These are phyloP conservation scores for Drepana falcataria DNA, from an alignment of 2,888 invertebrate species.

Conservation along the genomic window DNA sequence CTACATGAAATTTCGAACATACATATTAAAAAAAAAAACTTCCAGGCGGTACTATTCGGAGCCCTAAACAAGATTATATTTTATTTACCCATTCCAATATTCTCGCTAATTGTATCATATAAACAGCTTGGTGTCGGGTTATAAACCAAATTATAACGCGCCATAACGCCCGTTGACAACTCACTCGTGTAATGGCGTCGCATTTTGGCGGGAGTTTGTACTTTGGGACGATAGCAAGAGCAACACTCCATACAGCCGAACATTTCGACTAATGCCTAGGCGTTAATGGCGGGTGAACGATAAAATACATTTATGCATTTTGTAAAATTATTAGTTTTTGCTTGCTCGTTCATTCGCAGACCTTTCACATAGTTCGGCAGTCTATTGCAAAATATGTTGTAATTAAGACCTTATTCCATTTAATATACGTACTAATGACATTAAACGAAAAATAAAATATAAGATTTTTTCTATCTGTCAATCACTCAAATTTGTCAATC, in stretches of 20 bases:
- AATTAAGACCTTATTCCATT: too few relatives aligned
- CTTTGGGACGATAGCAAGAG: constrained; percentile 25
- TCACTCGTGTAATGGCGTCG: constrained; percentile 74
- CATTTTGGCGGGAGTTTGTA: constrained; percentile 58
- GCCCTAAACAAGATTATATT: not conserved
- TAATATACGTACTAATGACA: too few relatives aligned
- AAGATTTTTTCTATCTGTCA: not conserved
- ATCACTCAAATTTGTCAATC: not conserved
- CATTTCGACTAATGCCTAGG: constrained; percentile 48
- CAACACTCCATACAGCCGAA: constrained; percentile 45
- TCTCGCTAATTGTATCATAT: constrained; percentile 52
- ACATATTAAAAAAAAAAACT: too few relatives aligned
- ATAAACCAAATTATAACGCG: constrained; percentile 77
- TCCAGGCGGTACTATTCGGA: too few relatives aligned
- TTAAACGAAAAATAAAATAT: too few relatives aligned
- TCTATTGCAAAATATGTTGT: too few relatives aligned
- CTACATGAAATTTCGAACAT: too few relatives aligned
- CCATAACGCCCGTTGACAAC: constrained; percentile 70
- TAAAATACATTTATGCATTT: constrained; percentile 62
- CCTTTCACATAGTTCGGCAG: too few relatives aligned
- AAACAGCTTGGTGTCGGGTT: constrained; percentile 62
- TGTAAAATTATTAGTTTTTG: constrained; percentile 31
- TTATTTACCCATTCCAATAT: constrained; percentile 4
- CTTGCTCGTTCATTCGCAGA: too few relatives aligned
- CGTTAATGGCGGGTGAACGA: constrained; percentile 65